Conservation (phyloP, 2,888 invertebrate species). For the Thera britannica region DNA sequence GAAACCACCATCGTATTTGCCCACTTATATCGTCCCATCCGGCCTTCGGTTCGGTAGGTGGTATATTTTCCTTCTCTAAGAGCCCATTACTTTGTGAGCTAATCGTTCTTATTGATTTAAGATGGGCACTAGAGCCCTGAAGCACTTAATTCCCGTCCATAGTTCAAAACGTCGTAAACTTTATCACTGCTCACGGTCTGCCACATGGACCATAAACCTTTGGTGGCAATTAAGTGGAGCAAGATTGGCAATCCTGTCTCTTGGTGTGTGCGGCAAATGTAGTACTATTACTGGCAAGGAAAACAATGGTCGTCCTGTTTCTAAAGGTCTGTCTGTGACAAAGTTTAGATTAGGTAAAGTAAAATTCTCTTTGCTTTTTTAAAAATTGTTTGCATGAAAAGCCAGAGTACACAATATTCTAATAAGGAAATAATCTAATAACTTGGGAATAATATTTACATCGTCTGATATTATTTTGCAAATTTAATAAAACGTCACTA, state of each 20-base stretch:
- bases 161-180: slow-evolving; percentile 43
- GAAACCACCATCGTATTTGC: not conserved
- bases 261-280: slow-evolving; percentile 16
- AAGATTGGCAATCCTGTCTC: slow-evolving; percentile 30
- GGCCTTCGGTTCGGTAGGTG: not conserved
- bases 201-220: slow-evolving; percentile 43
- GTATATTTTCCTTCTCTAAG: not conserved
- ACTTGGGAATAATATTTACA: not conserved
- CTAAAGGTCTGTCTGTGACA: slow-evolving; percentile 10
- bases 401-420: no score
- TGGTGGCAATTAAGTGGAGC: slow-evolving; percentile 39
- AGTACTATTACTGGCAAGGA: slow-evolving; percentile 5
- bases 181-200: slow-evolving; percentile 41
- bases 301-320: slow-evolving; percentile 24
- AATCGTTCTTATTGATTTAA: slow-evolving; percentile 25
- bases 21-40: not conserved
- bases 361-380: no score
- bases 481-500: not conserved
- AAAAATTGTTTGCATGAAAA: no score
- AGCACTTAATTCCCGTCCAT: slow-evolving; percentile 28
- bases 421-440: not conserved
- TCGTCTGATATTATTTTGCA: not conserved
- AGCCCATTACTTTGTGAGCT: slow-evolving; percentile 8
- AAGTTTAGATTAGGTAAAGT: not conserved
- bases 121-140: slow-evolving; percentile 17